Base-by-base conservation (phyloP, 92 coral and sea anemone genomes). In the Palythoa caribaeorum region DNA sequence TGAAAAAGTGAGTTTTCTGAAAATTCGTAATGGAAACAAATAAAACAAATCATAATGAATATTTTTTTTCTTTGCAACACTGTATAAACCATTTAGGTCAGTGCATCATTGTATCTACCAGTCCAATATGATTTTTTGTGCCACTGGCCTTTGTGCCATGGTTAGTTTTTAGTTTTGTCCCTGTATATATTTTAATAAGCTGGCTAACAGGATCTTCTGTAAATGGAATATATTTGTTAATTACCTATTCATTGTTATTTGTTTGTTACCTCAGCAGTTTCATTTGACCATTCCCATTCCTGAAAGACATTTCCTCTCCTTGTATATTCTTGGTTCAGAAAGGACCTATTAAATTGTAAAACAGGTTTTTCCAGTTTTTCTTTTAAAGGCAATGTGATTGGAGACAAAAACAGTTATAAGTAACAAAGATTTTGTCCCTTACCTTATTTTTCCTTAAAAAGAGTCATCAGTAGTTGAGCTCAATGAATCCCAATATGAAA, bases 331-430 rank as follows among this genome's bases (percentile, higher is more conserved):
- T 83, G 77, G 16, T 83, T 44, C 57, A 83, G 77, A 81, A 81
- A 81, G 86, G 53, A 81, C 86, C 86, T 81, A 81, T 69, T 81
- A 81, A 28, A 36, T 60, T 81, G 54, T 63, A 72, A 81, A 44
- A 62, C 73, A 70, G 11, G 1, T 81, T 60, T 54, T 62, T 60
- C 38, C 74, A 81, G 74, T 81, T 81, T 81, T 72, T 81, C 72
- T 63, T 70, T 70, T 28, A 35, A 70, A 70, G 75, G 75, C 40
- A 20, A 68, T 71, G 0, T 73, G 40, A 73, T 73, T 73, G 20
- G 54, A 9, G 50, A 40, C 53, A 73, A 73, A 73, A 73, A n/a
- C n/a, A n/a, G n/a, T n/a, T n/a, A n/a, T 81, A 83, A 83, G 62
- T 66, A 68, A 47, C 57, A 66, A 60, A 65, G 62, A 16, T 65